A percentile compares a stretch with the other conserved stretches of the same genome.
Conservation (phyloP, 2,797 vertebrate genomes). For the Karalla daura region DNA sequence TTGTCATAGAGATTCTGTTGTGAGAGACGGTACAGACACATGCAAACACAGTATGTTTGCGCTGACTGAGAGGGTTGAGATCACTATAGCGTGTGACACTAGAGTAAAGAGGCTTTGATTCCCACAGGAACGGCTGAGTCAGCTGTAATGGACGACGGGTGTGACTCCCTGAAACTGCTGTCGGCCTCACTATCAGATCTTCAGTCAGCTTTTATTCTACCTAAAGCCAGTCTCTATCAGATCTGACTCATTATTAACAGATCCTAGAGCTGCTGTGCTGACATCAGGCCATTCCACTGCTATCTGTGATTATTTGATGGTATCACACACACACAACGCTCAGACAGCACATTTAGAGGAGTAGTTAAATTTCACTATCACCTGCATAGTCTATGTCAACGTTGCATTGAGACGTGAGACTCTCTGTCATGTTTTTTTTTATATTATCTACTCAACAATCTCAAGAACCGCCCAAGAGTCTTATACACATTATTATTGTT, state of each 20-base stretch:
- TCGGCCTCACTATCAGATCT: constrained; percentile 67
- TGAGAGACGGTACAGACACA: constrained; percentile 36
- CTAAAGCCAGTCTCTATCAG: constrained; percentile 65
- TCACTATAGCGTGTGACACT: constrained; percentile 72
- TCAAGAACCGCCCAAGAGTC: constrained; percentile 30
- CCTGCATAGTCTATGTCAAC: constrained; percentile 32
- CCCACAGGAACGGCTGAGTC: constrained; percentile 85
- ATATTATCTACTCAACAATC: constrained; percentile 16
- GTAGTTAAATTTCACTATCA: constrained; percentile 60
- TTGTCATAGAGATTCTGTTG: constrained; percentile 39
- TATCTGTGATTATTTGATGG: constrained; percentile 68
- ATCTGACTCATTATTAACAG: constrained; percentile 79
- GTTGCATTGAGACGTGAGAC: constrained; percentile 8
- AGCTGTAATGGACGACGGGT: constrained; percentile 53
- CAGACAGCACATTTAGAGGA: constrained; percentile 66
- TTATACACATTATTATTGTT: no score
- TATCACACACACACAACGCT: constrained; percentile 52
- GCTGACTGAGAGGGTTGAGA: constrained; percentile 75
- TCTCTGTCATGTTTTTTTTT: constrained; percentile 12
- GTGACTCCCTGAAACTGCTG: constrained; percentile 69
- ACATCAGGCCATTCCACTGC: constrained; percentile 71
- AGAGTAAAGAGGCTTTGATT: constrained; percentile 71
- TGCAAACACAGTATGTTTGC: constrained; percentile 49
- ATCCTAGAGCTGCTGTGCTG: constrained; percentile 78
- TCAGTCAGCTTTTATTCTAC: constrained; percentile 75